Evolutionary conservation across 2,888 invertebrate species (phyloP), one percentile per base, ranked within the genome.

Genomic region (Parnassius glacialis): DNA sequence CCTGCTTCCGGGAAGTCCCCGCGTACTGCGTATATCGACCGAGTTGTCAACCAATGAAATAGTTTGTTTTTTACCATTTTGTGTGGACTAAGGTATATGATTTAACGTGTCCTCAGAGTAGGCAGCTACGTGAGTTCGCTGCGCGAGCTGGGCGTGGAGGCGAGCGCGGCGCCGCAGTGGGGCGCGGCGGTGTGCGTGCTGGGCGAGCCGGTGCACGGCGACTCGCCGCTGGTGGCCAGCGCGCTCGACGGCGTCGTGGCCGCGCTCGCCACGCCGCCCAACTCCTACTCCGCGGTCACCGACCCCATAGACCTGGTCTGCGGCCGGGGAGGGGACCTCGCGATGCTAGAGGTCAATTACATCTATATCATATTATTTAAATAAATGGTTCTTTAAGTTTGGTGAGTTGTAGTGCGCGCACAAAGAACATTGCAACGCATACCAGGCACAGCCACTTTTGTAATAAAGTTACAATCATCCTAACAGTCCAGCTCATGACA

Each of bases 241-340:
- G 91, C 91, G 0, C 70, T 90, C 45, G 86, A 87, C 52, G 92
- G 90, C 7, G 92, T 92, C 13, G 92, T 92, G 12, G 92, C 92
- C 1, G 92, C 78, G 48, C 71, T 82, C 70, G 96, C 96, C 1
- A 95, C 95, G 0, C 96, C 97, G 0, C 95, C 96, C 0, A 96
- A 96, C 76, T 96, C 96, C 0, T 96, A 95, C 75, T 95, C 96
- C 0, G 95, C 96, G 0, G 94, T 96, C 34, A 92, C 92, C 0
- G 96, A 96, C 78, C 95, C 96, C 0, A 96, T 96, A 5, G 96
- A 96, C 74, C 85, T 96, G 72, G 96, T 95, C n/a, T 95, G 95
- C 70, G 95, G 94, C 9, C 92, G 96, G 44, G 96, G 95, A 1
- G 96, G 96, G 0, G 96, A 96, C 78, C 84, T 95, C 9, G 92